A percentile compares a stretch with the other conserved stretches of the same genome.
phyloP scores from a whole-genome alignment of 2,888 invertebrate species.

The Acheta domesticus region DNA sequence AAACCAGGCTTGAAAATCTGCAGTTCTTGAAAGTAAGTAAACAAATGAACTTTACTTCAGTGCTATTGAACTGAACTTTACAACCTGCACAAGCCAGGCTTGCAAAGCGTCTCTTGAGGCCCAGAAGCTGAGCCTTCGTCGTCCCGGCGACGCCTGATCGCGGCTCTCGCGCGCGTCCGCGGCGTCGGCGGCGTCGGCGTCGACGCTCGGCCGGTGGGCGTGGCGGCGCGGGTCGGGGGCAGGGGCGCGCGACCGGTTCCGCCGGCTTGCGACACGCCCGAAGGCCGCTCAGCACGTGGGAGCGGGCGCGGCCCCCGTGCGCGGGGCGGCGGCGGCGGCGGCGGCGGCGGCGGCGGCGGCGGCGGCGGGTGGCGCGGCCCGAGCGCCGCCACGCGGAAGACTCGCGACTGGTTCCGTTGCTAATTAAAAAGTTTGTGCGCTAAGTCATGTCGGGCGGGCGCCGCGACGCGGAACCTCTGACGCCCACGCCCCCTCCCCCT shows the following conservation, averaged over 20 bases:
- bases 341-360: background rate
- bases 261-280: conserved; percentile 9
- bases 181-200: too few relatives aligned
- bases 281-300: conserved; percentile 3
- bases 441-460: background rate
- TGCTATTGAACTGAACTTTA: too few relatives aligned
- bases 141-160: too few relatives aligned
- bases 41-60: too few relatives aligned
- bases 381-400: background rate
- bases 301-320: background rate
- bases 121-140: too few relatives aligned
- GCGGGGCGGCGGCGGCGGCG: background rate
- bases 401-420: background rate
- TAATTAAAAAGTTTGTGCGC: conserved; percentile 7
- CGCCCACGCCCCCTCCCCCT: background rate
- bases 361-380: background rate
- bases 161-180: too few relatives aligned
- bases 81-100: too few relatives aligned
- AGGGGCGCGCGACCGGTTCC: background rate
- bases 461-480: background rate
- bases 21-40: too few relatives aligned
- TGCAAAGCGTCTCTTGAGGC: too few relatives aligned
- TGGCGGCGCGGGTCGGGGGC: background rate
- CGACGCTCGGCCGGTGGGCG: background rate
- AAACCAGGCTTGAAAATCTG: too few relatives aligned